Evolutionary conservation across 2,888 invertebrate species (phyloP).

Genomic region (Apodemia duryi): DNA sequence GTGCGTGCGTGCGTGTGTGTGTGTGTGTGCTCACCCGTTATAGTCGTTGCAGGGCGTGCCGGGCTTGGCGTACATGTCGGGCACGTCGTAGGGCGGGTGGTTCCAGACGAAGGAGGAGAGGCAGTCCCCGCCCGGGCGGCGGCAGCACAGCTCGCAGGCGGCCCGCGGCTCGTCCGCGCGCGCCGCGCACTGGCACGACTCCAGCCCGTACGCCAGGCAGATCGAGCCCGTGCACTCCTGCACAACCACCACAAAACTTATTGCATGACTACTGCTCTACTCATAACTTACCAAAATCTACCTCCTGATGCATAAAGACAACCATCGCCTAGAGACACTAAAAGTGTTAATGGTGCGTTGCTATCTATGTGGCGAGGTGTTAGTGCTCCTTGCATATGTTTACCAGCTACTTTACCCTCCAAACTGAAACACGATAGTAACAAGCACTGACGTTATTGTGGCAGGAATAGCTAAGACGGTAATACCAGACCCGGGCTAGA

Average conservation of each 20-base stretch:
- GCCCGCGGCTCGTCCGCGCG: conserved; percentile 90
- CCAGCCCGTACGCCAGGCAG: conserved; percentile 96
- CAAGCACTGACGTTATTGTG: no score
- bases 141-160: conserved; percentile 96
- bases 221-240: conserved; percentile 98
- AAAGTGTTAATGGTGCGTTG: no score
- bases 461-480: no score
- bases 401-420: no score
- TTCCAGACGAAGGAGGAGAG: conserved; percentile 95
- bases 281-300: no score
- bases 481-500: no score
- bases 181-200: conserved; percentile 95
- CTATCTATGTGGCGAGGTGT: no score
- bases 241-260: conserved; percentile 18
- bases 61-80: conserved; percentile 95
- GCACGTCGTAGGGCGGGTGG: conserved; percentile 92
- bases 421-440: no score
- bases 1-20: neutral
- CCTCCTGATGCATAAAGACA: no score
- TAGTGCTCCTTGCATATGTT: no score
- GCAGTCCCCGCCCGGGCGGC: conserved; percentile 90
- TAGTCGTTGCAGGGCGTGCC: conserved; percentile 97
- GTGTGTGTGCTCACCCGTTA: conserved; percentile 80
- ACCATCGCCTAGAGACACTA: no score
- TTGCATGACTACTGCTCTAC: neutral